phyloP scores from a whole-genome alignment of 2,113 vertebrate species.

The Pterophyllum scalare region DNA sequence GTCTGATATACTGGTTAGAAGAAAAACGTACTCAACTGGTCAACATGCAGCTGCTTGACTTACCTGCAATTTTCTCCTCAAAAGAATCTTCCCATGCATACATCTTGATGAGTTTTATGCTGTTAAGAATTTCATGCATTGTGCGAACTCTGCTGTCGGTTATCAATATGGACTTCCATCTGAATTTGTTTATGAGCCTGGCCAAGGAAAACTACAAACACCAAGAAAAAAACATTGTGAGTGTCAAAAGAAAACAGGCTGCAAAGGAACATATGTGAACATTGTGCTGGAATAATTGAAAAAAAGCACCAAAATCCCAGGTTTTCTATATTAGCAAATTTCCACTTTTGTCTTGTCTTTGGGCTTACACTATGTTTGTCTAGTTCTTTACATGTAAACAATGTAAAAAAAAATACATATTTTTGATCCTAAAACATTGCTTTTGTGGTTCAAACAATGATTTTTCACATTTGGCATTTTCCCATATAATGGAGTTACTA shows the following conservation, averaged over 20 bases:
- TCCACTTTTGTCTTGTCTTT: no score
- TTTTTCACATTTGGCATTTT: no score
- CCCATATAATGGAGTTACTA: no score
- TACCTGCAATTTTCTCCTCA: slow-evolving; percentile 78
- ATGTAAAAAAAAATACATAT: no score
- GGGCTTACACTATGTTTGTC: no score
- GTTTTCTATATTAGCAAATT: background rate
- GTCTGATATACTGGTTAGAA: background rate
- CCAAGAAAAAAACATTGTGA: background rate
- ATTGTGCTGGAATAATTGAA: no score
- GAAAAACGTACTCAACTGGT: background rate
- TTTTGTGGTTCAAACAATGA: no score
- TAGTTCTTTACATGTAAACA: no score
- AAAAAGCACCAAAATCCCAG: background rate
- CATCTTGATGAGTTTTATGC: slow-evolving; percentile 88
- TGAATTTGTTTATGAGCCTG: slow-evolving; percentile 76
- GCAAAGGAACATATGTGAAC: background rate
- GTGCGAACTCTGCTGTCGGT: slow-evolving; percentile 82
- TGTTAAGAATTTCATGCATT: slow-evolving; percentile 86
- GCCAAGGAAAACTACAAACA: slow-evolving; percentile 77
- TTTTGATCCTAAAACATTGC: no score
- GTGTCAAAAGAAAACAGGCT: background rate
- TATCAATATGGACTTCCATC: slow-evolving; percentile 70
- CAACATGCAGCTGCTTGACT: background rate
- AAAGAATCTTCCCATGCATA: slow-evolving; percentile 86